Conservation (phyloP, 2,113 vertebrate species). For the Isurus oxyrinchus region DNA sequence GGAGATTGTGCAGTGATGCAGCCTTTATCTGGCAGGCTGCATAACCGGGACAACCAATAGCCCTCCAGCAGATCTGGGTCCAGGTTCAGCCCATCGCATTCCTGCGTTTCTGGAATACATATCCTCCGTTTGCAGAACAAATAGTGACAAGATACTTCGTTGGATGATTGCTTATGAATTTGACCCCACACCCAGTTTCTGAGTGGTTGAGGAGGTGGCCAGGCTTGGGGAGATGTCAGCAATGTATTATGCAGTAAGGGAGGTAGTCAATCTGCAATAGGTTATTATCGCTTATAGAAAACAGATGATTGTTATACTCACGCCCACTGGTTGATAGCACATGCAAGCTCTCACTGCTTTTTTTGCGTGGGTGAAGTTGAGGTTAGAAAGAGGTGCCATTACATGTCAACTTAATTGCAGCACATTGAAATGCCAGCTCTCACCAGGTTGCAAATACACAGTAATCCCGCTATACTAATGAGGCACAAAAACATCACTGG, state of each 20-base stretch:
- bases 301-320: neutral
- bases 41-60: neutral
- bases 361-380: neutral
- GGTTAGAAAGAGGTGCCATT: neutral
- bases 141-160: neutral
- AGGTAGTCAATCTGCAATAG: neutral
- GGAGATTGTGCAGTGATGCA: neutral
- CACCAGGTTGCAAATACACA: neutral
- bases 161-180: neutral
- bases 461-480: neutral
- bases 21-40: neutral
- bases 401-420: neutral
- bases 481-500: neutral
- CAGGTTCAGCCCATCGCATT: neutral
- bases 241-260: neutral
- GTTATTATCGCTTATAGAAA: neutral
- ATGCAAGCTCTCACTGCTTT: neutral
- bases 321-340: neutral
- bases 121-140: neutral
- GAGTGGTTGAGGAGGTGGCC: neutral
- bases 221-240: neutral
- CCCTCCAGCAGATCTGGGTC: neutral
- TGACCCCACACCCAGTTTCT: neutral
- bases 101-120: neutral
- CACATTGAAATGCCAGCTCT: neutral